Conservation (phyloP, 2,888 invertebrate genomes). For the Leptinotarsa juncta region DNA sequence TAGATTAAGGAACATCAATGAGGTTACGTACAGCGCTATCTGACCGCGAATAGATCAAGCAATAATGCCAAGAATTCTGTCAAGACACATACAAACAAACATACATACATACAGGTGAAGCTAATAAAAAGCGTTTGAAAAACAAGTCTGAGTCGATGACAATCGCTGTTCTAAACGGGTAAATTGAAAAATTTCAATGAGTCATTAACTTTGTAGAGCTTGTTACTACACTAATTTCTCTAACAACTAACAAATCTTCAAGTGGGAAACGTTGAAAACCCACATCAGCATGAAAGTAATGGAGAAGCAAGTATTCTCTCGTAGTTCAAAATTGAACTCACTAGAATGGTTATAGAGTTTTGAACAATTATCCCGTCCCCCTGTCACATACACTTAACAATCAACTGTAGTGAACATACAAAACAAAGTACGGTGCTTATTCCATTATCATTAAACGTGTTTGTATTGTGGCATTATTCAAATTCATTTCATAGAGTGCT, state of each 20-base stretch:
- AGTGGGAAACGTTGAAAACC: background rate
- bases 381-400: background rate
- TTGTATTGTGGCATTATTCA: background rate
- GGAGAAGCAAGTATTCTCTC: background rate
- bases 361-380: background rate
- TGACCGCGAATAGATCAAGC: too few species aligned
- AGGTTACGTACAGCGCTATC: too few species aligned
- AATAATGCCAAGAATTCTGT: too few species aligned
- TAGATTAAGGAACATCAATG: too few species aligned
- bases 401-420: background rate
- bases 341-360: background rate
- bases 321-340: background rate
- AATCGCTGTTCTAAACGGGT: too few species aligned
- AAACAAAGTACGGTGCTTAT: background rate
- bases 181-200: too few species aligned
- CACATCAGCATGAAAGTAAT: background rate
- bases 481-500: background rate
- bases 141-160: too few species aligned
- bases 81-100: too few species aligned
- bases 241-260: background rate
- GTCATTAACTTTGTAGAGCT: too few species aligned
- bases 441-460: background rate
- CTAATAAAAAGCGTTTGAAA: too few species aligned
- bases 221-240: too few species aligned
- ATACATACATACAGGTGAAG: too few species aligned